Evolutionary conservation across 1,140 invertebrate genomes (phyloP).

Genomic region (Bombus confusus): DNA sequence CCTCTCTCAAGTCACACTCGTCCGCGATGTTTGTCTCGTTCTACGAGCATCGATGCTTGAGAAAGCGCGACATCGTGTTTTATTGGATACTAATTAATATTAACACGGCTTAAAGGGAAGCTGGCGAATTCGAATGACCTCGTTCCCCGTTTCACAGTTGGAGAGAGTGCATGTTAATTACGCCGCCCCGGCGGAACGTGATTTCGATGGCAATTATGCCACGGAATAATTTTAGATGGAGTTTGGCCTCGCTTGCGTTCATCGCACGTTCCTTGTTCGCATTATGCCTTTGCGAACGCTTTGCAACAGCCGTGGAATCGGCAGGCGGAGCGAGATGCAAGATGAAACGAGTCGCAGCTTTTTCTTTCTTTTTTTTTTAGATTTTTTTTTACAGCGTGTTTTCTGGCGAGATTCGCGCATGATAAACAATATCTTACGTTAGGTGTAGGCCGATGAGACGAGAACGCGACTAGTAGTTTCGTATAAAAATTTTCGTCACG

Average conservation of each 20-base stretch:
- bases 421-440: too few species aligned
- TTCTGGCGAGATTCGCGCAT: not conserved
- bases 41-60: not conserved
- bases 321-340: too few species aligned
- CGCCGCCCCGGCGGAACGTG: not conserved
- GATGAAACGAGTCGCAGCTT: not conserved
- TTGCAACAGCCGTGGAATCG: not conserved
- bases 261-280: not conserved
- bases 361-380: not conserved
- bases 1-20: not conserved
- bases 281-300: not conserved
- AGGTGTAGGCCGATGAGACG: too few species aligned
- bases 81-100: slow-evolving; percentile 29
- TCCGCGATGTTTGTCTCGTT: not conserved
- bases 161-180: not conserved
- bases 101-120: not conserved
- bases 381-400: not conserved
- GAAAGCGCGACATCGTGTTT: not conserved
- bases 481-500: not conserved
- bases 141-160: not conserved
- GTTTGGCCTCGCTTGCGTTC: not conserved
- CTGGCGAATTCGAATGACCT: too few species aligned
- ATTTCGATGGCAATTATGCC: not conserved
- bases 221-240: not conserved
- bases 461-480: too few species aligned